phyloP scores from a whole-genome alignment of 2,113 vertebrate genomes.

The Notothenia coriiceps region DNA sequence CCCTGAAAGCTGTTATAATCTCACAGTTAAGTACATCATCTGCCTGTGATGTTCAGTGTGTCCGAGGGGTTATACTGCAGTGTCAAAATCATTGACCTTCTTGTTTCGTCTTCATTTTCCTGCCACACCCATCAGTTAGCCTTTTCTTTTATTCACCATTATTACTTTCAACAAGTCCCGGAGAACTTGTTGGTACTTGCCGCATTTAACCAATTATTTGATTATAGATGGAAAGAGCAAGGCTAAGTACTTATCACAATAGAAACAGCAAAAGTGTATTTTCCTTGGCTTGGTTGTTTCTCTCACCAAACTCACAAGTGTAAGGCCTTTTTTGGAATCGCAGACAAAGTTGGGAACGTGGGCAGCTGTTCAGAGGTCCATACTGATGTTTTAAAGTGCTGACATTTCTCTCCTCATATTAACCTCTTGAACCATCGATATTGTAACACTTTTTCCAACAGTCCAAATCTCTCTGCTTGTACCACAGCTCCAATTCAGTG shows the following conservation, averaged over 20 bases:
- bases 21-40: background rate
- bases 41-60: background rate
- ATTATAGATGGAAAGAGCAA: slow-evolving; percentile 2
- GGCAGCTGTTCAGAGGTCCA: slow-evolving; percentile 13
- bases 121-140: slow-evolving; percentile 22
- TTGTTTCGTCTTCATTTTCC: background rate
- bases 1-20: background rate
- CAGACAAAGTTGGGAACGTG: slow-evolving; percentile 23
- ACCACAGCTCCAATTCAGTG: background rate
- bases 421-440: slow-evolving; percentile 20
- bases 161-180: slow-evolving; percentile 20
- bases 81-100: slow-evolving; percentile 23
- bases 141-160: slow-evolving; percentile 15
- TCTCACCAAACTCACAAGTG: slow-evolving; percentile 3
- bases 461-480: background rate
- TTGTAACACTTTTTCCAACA: background rate
- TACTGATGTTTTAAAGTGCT: slow-evolving; percentile 10
- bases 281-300: slow-evolving; percentile 16
- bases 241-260: slow-evolving; percentile 41
- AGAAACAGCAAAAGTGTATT: slow-evolving; percentile 3
- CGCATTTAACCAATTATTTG: slow-evolving; percentile 17
- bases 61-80: background rate
- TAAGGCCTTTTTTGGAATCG: slow-evolving; percentile 15
- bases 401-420: slow-evolving; percentile 19
- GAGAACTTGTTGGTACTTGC: slow-evolving; percentile 7